Percentiles rank a stretch among this genome's conserved stretches.
phyloP scores from a whole-genome alignment of 2,797 vertebrate species.

The Sebastiscus albofasciatus region DNA sequence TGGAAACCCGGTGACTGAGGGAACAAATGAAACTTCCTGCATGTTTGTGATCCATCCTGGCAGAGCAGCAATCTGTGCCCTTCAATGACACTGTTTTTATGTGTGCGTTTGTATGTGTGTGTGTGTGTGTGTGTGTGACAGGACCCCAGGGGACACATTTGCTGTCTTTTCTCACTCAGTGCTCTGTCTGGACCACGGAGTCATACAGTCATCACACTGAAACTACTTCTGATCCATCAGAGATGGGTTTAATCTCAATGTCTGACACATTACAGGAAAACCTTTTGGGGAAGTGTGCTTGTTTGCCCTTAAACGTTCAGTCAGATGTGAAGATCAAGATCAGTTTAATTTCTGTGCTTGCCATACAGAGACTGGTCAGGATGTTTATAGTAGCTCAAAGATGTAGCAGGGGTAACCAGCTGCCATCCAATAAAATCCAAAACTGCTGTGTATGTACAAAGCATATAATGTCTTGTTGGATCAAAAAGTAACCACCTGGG shows the following conservation, averaged over 20 bases:
- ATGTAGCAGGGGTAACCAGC: background rate
- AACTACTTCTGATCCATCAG: slow-evolving; percentile 13
- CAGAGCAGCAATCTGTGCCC: slow-evolving; percentile 36
- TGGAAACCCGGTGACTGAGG: slow-evolving; percentile 51
- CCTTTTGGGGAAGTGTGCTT: background rate
- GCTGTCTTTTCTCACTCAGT: slow-evolving; percentile 15
- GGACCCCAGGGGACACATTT: background rate
- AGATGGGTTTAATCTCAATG: background rate
- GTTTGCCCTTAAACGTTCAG: background rate
- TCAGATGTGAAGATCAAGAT: background rate
- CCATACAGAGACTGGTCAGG: background rate
- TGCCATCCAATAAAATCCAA: background rate
- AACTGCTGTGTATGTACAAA: background rate
- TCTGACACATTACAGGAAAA: background rate
- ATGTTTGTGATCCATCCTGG: slow-evolving; percentile 33
- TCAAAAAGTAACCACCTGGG: background rate
- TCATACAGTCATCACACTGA: slow-evolving; percentile 14
- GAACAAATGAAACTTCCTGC: slow-evolving; percentile 55
- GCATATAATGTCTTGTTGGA: background rate
- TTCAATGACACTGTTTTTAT: slow-evolving; percentile 21
- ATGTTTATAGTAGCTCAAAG: fast-evolving
- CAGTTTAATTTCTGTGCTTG: background rate
- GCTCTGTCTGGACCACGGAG: background rate
- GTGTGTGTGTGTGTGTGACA: background rate
- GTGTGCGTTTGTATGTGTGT: slow-evolving; percentile 1